Evolutionary conservation across 2,888 invertebrate species (phyloP), one percentile per base, ranked within the genome.

Genomic region (Pycnomerus fuliginosus): DNA sequence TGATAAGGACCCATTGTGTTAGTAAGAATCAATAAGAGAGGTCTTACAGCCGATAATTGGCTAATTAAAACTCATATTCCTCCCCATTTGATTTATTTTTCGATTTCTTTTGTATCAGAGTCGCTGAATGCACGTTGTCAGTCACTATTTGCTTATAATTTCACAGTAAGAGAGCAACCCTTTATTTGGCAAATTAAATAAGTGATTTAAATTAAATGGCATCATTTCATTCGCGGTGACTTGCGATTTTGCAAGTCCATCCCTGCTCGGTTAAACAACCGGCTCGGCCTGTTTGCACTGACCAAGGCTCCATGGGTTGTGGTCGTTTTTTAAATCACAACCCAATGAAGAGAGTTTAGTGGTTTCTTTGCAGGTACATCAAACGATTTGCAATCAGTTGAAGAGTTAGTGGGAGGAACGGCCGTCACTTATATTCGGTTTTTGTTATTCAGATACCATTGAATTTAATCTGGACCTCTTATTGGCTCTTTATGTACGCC

Each of bases 391-490:
- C 53, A 56, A 53, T 40, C 46, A 53, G 43, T 38, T 42, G 47
- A 44, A 47, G 47, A 29, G 22, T 22, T 50, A 45, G 52, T 55
- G 56, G 56, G 52, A 54, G 55, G 52, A 41, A 47, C 48, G 31
- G 45, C 42, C 46, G 48, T 32, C 50, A 40, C 49, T 48, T 51
- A 52, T 46, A 45, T 46, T 44, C 28, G 25, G 43, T 5, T 52
- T 57, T 53, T 41, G 48, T 46, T 50, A 53, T 51, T 44, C 47
- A 44, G 52, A 53, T 53, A 36, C 53, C 50, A 55, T 55, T 52
- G 53, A 55, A 52, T 55, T 48, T 55, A 55, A 55, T 52, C 48
- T 50, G 44, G 45, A 51, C 44, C 48, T 53, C 55, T 53, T 53
- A 57, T 55, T 55, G 55, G 57, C 47, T 44, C 52, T 50, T 51